A percentile compares a stretch with the other conserved stretches of the same genome.
phyloP scores from a whole-genome alignment of 2,888 invertebrate species.

The Latrodectus hesperus region DNA sequence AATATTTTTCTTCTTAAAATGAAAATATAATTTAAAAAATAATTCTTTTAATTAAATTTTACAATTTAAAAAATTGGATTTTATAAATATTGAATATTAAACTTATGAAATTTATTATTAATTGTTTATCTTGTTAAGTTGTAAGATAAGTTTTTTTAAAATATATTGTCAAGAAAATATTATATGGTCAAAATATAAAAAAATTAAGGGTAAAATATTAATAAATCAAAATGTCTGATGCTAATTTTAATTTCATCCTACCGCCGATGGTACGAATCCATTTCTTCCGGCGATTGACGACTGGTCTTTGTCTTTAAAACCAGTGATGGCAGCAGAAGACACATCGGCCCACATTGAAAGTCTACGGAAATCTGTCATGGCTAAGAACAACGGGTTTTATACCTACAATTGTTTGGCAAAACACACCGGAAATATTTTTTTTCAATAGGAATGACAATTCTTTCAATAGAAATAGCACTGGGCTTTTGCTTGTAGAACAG shows the following conservation, averaged over 20 bases:
- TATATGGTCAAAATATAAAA: no score
- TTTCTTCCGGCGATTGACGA: slow-evolving; percentile 59
- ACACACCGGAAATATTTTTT: slow-evolving; percentile 60
- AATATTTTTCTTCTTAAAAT: no score
- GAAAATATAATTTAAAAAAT: no score
- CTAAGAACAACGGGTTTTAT: slow-evolving; percentile 41
- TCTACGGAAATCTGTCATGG: slow-evolving; percentile 66
- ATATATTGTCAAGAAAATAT: no score
- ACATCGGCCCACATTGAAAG: slow-evolving; percentile 72
- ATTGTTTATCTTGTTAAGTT: no score
- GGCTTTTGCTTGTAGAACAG: slow-evolving; percentile 34
- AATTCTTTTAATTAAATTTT: no score
- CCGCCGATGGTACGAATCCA: slow-evolving; percentile 59
- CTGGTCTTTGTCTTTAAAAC: slow-evolving; percentile 70
- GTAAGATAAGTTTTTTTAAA: no score
- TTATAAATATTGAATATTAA: no score
- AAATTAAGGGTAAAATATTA: no score
- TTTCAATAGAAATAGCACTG: slow-evolving; percentile 52
- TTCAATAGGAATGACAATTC: slow-evolving; percentile 31
- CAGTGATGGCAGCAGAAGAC: slow-evolving; percentile 71
- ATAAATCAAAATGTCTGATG: no score
- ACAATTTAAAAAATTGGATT: no score
- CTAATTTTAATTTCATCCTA: slow-evolving; percentile 1
- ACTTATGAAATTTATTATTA: no score
- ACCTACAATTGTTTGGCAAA: slow-evolving; percentile 67